Conservation (phyloP, 1,140 invertebrate species). For the Onthophagus taurus region DNA sequence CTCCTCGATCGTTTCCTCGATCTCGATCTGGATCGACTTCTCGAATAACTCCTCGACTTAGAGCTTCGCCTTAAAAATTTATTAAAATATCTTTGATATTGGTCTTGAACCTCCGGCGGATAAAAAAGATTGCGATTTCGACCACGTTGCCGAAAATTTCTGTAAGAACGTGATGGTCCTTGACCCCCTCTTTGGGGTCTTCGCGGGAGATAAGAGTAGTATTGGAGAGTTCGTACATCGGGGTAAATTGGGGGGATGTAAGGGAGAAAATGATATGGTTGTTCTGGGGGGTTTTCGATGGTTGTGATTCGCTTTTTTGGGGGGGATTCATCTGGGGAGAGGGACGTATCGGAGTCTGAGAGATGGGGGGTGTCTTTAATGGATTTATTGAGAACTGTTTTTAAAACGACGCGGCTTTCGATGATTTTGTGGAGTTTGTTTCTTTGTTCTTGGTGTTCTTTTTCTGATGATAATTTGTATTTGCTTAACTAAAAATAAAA, state of each 20-base stretch:
- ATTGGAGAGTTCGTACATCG: background rate
- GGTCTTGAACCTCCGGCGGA: slow-evolving; percentile 26
- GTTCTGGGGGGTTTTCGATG: background rate
- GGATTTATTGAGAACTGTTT: slow-evolving; percentile 28
- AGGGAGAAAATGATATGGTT: background rate
- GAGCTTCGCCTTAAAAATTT: slow-evolving; percentile 31
- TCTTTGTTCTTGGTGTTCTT: slow-evolving; percentile 43
- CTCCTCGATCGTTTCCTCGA: slow-evolving; percentile 27
- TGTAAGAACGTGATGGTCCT: slow-evolving; percentile 8
- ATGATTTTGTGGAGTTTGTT: slow-evolving; percentile 46
- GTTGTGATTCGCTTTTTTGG: too few relatives aligned
- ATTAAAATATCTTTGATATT: slow-evolving; percentile 41
- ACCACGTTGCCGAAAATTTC: slow-evolving; percentile 13
- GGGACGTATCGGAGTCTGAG: slow-evolving; percentile 23
- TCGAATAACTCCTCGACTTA: slow-evolving; percentile 15
- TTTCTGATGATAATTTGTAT: slow-evolving; percentile 46
- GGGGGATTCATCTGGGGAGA: slow-evolving; percentile 20
- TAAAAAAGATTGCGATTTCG: slow-evolving; percentile 15
- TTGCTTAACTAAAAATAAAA: slow-evolving; percentile 38
- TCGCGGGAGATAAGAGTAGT: background rate
- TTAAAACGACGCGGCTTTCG: slow-evolving; percentile 38
- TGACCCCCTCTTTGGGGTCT: slow-evolving; percentile 8
- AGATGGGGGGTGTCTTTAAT: background rate
- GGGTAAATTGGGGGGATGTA: background rate
- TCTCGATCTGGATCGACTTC: slow-evolving; percentile 24